phyloP scores from a whole-genome alignment of 2,797 vertebrate species.

The Lepilemur septentrionalis region DNA sequence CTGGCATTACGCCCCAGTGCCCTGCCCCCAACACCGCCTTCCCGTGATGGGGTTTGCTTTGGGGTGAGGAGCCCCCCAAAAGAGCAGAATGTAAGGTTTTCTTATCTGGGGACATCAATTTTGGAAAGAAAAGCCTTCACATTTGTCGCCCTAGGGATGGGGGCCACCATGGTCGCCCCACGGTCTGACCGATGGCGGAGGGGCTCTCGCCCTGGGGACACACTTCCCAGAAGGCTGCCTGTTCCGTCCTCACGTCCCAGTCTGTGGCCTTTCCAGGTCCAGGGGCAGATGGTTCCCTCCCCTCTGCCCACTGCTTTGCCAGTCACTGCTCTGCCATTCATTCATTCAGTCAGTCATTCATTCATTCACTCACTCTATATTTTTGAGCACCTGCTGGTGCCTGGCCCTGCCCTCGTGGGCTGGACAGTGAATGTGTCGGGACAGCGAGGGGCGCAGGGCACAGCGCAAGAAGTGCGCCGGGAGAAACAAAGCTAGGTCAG shows the following conservation, averaged over 20 bases:
- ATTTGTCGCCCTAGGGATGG: neutral
- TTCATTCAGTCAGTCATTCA: neutral
- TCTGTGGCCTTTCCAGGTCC: neutral
- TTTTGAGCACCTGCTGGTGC: neutral
- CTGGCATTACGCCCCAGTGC: neutral
- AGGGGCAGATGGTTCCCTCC: neutral
- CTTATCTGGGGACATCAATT: neutral
- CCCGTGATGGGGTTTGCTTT: neutral
- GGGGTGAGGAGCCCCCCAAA: neutral
- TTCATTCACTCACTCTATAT: neutral
- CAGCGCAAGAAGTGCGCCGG: rapidly evolving
- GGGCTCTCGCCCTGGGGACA: neutral
- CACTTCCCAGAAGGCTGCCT: neutral
- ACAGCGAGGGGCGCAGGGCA: rapidly evolving
- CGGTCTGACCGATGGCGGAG: rapidly evolving
- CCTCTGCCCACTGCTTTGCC: neutral
- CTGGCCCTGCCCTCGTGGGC: too few species aligned
- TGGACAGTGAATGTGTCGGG: rapidly evolving
- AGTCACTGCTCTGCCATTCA: neutral
- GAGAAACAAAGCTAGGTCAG: neutral
- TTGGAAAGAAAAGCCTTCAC: neutral
- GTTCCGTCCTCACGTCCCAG: rapidly evolving
- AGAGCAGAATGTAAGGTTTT: neutral
- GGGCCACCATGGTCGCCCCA: rapidly evolving
- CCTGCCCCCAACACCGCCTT: neutral